phyloP scores from a whole-genome alignment of 92 coral and sea anemone species.

The Heliopora coerulea region DNA sequence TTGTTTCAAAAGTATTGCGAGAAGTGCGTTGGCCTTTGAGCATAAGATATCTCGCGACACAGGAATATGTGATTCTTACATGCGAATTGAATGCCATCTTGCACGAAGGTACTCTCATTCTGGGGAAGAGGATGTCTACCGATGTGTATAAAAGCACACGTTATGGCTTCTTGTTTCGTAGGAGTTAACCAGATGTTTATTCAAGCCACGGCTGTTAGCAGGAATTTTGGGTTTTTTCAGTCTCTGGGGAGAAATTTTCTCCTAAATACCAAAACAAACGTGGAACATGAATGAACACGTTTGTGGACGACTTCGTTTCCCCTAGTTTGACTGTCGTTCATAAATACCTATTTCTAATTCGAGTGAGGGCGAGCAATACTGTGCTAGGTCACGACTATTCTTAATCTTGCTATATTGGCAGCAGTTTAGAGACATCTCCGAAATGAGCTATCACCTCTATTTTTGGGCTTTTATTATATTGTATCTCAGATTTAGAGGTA shows the following conservation, averaged over 20 bases:
- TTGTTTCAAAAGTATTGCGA: too few species aligned
- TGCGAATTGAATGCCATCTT: too few species aligned
- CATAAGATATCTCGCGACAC: too few species aligned
- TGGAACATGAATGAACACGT: conserved; percentile 22
- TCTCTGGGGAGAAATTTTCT: background rate
- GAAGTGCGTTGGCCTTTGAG: too few species aligned
- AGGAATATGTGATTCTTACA: too few species aligned
- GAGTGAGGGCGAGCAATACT: too few species aligned
- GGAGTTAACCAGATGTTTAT: background rate
- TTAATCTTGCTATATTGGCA: too few species aligned
- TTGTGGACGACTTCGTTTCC: background rate
- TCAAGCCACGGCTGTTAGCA: background rate
- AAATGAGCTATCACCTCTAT: background rate
- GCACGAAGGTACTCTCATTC: background rate
- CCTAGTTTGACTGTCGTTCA: background rate
- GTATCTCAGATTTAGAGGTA: too few species aligned
- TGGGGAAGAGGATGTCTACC: background rate
- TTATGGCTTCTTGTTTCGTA: background rate
- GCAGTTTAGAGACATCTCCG: background rate
- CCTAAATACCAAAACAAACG: background rate
- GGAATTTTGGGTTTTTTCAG: background rate
- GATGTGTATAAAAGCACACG: background rate
- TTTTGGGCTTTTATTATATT: background rate
- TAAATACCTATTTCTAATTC: background rate
- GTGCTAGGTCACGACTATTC: too few species aligned